These are phyloP conservation scores for Micronycteris hirsuta DNA, from an alignment of 2,113 vertebrate genomes.

Conservation along the genomic window DNA sequence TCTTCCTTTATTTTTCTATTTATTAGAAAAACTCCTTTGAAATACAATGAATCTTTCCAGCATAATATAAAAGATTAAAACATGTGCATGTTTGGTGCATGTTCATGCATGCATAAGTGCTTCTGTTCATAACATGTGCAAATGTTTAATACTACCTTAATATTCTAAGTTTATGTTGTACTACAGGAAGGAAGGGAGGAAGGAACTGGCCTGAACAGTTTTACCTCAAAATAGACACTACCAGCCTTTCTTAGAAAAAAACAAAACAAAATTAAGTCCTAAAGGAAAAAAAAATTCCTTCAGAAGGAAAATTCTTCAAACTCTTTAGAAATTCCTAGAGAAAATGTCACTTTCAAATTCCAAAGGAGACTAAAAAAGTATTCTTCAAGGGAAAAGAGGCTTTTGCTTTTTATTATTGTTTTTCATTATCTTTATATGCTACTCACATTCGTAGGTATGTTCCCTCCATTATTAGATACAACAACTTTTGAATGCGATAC, in stretches of 20 bases:
- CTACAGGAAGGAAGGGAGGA: background rate
- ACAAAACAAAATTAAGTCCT: background rate
- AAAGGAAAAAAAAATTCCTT: background rate
- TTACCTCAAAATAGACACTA: background rate
- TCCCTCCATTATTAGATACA: background rate
- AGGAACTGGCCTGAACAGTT: background rate
- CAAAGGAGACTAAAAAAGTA: background rate
- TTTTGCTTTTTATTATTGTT: background rate
- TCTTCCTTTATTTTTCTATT: background rate
- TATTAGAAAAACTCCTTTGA: background rate
- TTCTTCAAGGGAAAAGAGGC: background rate
- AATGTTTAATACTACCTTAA: background rate
- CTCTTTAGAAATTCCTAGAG: background rate
- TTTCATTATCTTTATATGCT: background rate
- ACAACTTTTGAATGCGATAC: background rate
- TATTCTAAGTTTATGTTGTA: background rate
- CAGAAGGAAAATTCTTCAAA: background rate
- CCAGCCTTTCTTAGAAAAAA: background rate
- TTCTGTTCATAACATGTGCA: background rate
- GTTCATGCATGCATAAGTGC: accelerated
- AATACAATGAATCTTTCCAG: background rate
- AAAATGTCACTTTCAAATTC: background rate
- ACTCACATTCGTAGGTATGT: background rate
- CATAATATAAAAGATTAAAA: background rate
- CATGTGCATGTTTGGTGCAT: accelerated